Conservation (phyloP, 2,797 vertebrate genomes). For the Mormyrops attenuatus region DNA sequence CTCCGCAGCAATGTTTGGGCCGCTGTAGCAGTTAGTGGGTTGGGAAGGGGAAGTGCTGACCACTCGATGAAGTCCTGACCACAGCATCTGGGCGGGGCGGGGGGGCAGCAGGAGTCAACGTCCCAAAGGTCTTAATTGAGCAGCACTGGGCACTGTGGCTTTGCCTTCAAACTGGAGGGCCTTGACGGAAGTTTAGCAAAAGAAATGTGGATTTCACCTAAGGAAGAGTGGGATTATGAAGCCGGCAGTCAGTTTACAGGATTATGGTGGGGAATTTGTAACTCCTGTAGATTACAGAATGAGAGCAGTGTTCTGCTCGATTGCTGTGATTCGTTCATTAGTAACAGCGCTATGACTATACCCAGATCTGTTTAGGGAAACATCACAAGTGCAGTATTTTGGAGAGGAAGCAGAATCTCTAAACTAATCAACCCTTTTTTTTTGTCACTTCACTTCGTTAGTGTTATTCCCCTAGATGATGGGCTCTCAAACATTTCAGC, state of each 20-base stretch:
- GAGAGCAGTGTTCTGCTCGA: background rate
- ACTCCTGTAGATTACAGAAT: background rate
- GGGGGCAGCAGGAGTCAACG: background rate
- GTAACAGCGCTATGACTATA: background rate
- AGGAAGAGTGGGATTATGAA: background rate
- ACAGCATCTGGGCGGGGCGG: background rate
- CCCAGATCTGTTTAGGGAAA: background rate
- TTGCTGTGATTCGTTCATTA: background rate
- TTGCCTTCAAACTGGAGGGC: background rate
- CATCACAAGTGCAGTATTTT: background rate
- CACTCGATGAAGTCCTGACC: background rate
- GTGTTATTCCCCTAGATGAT: background rate
- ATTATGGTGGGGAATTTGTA: background rate
- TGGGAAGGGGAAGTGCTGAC: background rate
- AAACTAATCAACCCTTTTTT: background rate
- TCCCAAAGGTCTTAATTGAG: background rate
- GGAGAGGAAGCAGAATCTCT: background rate
- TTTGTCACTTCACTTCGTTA: background rate
- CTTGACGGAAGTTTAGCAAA: background rate
- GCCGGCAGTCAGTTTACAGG: conserved; percentile 88
- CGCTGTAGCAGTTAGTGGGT: background rate
- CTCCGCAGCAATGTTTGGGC: background rate
- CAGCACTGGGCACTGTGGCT: background rate
- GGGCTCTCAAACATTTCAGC: background rate
- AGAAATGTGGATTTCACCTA: background rate